Conservation (phyloP, 2,113 vertebrate species). For the Diadophis punctatus region DNA sequence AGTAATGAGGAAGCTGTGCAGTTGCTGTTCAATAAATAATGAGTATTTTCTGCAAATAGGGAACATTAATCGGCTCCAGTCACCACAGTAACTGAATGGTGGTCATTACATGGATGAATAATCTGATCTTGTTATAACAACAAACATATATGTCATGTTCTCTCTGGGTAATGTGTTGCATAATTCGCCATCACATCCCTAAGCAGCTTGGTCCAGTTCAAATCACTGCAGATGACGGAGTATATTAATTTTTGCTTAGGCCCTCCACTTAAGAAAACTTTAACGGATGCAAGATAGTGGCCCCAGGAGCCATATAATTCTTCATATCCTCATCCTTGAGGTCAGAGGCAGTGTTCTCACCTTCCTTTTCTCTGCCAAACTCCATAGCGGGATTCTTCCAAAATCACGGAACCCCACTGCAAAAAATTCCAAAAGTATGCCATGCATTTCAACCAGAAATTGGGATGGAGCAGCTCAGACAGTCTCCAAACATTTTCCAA, state of each 20-base stretch:
- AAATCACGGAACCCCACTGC: not conserved
- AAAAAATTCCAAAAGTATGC: not conserved
- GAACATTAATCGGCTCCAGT: constrained; percentile 1
- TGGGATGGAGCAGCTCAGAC: not conserved
- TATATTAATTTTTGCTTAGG: not conserved
- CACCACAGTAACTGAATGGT: not conserved
- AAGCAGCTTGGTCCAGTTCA: not conserved
- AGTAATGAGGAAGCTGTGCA: constrained; percentile 3
- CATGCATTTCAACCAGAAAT: not conserved
- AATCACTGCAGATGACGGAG: not conserved
- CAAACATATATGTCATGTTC: not conserved
- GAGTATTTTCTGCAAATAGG: not conserved
- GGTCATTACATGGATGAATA: constrained; percentile 13
- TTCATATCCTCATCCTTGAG: not conserved
- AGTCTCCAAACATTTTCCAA: not conserved
- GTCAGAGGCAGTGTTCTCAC: not conserved
- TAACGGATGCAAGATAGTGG: not conserved
- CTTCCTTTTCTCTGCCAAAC: not conserved
- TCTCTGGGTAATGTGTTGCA: constrained; percentile 12
- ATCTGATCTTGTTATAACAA: not conserved
- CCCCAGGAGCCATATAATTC: not conserved
- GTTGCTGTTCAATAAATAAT: constrained; percentile 16
- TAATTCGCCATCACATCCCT: not conserved
- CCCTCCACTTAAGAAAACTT: not conserved
- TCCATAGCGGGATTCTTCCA: not conserved